Evolutionary conservation across 1,140 invertebrate genomes (phyloP).

Genomic region (Meloidogyne exigua): DNA sequence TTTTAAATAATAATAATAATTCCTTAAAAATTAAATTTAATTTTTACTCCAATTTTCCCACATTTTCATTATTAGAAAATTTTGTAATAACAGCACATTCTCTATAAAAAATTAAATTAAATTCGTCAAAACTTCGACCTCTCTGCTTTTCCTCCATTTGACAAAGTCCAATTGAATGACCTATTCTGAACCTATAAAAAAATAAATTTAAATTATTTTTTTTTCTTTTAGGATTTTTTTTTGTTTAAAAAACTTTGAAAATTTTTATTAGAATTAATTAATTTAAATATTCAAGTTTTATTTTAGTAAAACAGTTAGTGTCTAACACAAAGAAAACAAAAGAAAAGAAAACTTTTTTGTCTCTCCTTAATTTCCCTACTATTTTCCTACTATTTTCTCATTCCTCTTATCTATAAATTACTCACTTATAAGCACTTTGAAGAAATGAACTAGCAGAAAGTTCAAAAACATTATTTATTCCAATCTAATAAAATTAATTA

Average conservation of each 20-base stretch:
- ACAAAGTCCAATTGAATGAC: slow-evolving; percentile 52
- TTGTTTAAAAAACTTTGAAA: too few relatives aligned
- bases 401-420: too few relatives aligned
- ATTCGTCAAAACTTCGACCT: slow-evolving; percentile 55
- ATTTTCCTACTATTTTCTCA: too few relatives aligned
- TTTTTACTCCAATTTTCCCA: background rate
- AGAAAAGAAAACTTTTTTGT: too few relatives aligned
- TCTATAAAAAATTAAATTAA: slow-evolving; percentile 61
- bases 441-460: slow-evolving; percentile 52
- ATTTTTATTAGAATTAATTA: too few relatives aligned
- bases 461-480: slow-evolving; percentile 49
- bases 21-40: too few relatives aligned
- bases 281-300: too few relatives aligned
- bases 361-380: too few relatives aligned
- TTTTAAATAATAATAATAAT: background rate
- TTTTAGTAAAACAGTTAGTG: too few relatives aligned
- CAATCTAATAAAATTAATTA: slow-evolving; percentile 38
- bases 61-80: background rate
- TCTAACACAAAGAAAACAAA: too few relatives aligned
- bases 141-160: slow-evolving; percentile 39
- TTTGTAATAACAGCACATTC: slow-evolving; percentile 34
- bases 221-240: too few relatives aligned
- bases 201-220: too few relatives aligned
- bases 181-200: slow-evolving; percentile 49
- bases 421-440: slow-evolving; percentile 53